phyloP scores from a whole-genome alignment of 2,113 vertebrate genomes.

The Myotis brandtii region DNA sequence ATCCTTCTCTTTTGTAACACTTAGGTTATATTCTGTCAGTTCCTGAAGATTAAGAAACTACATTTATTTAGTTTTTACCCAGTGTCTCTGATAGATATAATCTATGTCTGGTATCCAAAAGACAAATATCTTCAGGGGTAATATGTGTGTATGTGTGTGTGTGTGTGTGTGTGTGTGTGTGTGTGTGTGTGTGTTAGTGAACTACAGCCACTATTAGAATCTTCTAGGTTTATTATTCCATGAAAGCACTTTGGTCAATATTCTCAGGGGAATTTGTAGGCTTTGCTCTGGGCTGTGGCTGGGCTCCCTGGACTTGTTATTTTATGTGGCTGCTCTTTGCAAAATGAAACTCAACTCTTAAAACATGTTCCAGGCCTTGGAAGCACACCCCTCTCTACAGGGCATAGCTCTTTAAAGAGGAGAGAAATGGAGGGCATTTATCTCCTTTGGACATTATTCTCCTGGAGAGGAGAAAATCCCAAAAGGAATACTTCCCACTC shows the following conservation, averaged over 20 bases:
- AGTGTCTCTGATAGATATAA: background rate
- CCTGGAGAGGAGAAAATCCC: background rate
- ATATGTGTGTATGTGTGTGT: background rate
- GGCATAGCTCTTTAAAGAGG: background rate
- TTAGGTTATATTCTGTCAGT: background rate
- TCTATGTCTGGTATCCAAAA: background rate
- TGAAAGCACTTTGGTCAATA: background rate
- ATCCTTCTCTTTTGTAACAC: background rate
- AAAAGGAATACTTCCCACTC: background rate
- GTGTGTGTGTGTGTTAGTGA: background rate
- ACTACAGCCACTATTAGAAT: background rate
- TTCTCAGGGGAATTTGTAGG: background rate
- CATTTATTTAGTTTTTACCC: background rate
- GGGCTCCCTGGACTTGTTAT: background rate
- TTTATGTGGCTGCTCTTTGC: background rate
- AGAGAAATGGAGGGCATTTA: background rate
- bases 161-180: background rate
- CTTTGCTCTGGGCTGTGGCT: background rate
- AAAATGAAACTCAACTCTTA: constrained; percentile 44
- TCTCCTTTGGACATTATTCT: background rate
- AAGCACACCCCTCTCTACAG: background rate
- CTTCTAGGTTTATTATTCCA: background rate
- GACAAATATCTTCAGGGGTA: background rate
- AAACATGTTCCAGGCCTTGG: background rate
- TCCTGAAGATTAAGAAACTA: background rate